Evolutionary conservation across 2,113 vertebrate species (phyloP), one percentile per base, ranked within the genome.

Genomic region (Xiphophorus hellerii): DNA sequence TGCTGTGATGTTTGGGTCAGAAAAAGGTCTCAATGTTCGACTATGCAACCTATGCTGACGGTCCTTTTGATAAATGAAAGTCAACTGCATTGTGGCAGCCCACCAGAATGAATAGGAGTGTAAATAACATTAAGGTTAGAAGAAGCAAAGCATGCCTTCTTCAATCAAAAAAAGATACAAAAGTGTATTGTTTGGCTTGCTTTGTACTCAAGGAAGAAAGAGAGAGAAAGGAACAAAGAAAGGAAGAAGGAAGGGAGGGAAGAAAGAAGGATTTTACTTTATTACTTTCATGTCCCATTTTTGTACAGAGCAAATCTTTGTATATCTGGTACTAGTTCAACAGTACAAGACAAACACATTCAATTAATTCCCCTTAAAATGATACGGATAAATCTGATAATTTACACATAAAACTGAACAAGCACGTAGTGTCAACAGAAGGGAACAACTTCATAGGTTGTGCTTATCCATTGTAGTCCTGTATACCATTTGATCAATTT

Each of bases 61-160:
- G 68, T 54, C 62, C 74, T 82, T 89, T 48, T 95, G 95, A 95
- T 95, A 92, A 95, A 96, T 96, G 93, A 95, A 94, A 95, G 92
- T 88, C 89, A 92, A 62, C 91, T 89, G 77, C 62, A 78, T 88
- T 88, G 91, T 95, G 95, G 94, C 94, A 93, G 87, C 73, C 60
- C 58, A 87, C 92, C 91, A 92, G 87, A 69, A 90, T 84, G 78
- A 93, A 93, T 77, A 80, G 83, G 78, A 64, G 75, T 74, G 69
- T 82, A 94, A 93, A 94, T 78, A 87, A 75, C 28, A 82, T 93
- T 91, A 89, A 84, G 86, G 87, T 89, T 83, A 81, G 80, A 72
- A 67, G 85, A 86, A 73, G 80, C 84, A 71, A 69, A 85, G 69
- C 74, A 79, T 74, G 84, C 76, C 85, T 33, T 15, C 67, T 76